Conservation (phyloP, 2,113 vertebrate genomes). For the Thymallus thymallus region DNA sequence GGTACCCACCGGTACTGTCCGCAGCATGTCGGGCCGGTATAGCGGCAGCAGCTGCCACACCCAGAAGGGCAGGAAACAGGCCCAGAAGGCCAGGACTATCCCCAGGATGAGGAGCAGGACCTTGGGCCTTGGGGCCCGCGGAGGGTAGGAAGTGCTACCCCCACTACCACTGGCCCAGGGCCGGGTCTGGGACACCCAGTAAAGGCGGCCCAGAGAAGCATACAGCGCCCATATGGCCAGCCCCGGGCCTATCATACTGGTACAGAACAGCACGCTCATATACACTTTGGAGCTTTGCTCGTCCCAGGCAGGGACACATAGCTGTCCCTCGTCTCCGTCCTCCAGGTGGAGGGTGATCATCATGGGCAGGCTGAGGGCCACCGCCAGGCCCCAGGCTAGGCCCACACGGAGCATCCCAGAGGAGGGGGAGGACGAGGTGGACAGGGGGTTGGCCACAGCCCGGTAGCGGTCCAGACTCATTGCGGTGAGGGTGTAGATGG, state of each 20-base stretch:
- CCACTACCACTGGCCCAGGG: constrained; percentile 68
- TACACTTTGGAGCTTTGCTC: constrained; percentile 80
- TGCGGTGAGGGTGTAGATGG: constrained; percentile 81
- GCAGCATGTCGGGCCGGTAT: constrained; percentile 75
- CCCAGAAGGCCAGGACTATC: constrained; percentile 82
- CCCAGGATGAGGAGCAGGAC: constrained; percentile 80
- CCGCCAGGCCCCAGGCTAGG: constrained; percentile 78
- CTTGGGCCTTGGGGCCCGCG: constrained; percentile 78
- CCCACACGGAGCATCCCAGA: constrained; percentile 72
- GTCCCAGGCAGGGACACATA: constrained; percentile 81
- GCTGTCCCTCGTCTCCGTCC: constrained; percentile 73
- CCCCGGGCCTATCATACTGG: constrained; percentile 81
- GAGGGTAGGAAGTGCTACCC: constrained; percentile 54
- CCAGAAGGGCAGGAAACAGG: constrained; percentile 85
- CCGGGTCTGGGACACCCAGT: constrained; percentile 81
- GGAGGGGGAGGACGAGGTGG: constrained; percentile 70
- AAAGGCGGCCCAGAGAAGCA: constrained; percentile 75
- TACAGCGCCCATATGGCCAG: constrained; percentile 80
- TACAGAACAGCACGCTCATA: constrained; percentile 79
- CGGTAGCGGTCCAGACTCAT: constrained; percentile 82
- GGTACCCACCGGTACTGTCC: constrained; percentile 72
- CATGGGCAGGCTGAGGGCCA: constrained; percentile 81
- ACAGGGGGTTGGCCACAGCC: constrained; percentile 77
- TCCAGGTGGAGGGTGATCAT: constrained; percentile 83
- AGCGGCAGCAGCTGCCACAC: constrained; percentile 82